These are phyloP conservation scores for Bostrychus sinensis DNA, from an alignment of 2,113 vertebrate genomes.

Conservation along the genomic window DNA sequence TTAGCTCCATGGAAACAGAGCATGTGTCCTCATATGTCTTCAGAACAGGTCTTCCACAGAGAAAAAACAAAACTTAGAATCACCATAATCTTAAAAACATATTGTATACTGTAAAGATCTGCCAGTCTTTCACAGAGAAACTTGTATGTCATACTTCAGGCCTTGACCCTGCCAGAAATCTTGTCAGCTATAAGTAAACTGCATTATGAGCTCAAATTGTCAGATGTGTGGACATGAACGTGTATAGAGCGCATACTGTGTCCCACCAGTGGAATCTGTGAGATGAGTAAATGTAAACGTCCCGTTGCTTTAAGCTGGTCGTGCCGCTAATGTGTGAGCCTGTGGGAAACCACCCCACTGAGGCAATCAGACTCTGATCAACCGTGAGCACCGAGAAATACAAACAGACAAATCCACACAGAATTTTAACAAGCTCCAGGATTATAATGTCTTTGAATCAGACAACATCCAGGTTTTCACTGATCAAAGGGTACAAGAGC, in stretches of 20 bases:
- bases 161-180: too few species aligned
- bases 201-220: slow-evolving; percentile 51
- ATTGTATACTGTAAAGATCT: too few species aligned
- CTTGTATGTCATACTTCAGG: too few species aligned
- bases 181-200: slow-evolving; percentile 36
- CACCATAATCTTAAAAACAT: too few species aligned
- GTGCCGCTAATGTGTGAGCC: slow-evolving; percentile 51
- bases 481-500: not conserved
- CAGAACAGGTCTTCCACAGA: too few species aligned
- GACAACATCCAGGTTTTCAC: not conserved
- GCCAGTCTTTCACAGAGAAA: too few species aligned
- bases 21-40: too few species aligned
- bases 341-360: too few species aligned
- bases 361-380: slow-evolving; percentile 57
- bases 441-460: slow-evolving; percentile 2
- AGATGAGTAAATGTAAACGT: slow-evolving; percentile 64
- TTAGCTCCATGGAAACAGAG: too few species aligned
- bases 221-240: slow-evolving; percentile 50
- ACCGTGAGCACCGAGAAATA: slow-evolving; percentile 44
- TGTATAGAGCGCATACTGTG: slow-evolving; percentile 30
- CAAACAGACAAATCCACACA: slow-evolving; percentile 27
- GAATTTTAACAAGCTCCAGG: not conserved
- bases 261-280: slow-evolving; percentile 44
- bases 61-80: too few species aligned
- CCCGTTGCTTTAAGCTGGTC: slow-evolving; percentile 50